Base-by-base conservation (phyloP, 2,888 invertebrate species). In the Tortrix viridana region DNA sequence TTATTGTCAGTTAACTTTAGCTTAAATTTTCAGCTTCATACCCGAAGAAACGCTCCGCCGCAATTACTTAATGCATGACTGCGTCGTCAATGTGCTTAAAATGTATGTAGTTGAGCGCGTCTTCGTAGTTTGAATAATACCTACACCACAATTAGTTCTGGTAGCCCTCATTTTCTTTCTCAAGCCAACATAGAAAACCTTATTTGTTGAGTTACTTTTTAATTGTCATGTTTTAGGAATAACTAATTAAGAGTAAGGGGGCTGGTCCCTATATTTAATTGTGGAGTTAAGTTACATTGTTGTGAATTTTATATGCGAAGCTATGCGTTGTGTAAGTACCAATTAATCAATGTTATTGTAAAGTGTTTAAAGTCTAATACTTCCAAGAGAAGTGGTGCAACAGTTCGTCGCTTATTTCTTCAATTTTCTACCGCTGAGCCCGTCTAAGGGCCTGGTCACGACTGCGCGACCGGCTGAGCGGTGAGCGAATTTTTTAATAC, bases 221-320 rank as follows among this genome's bases (percentile, higher is more conserved):
- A 74, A 74, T 75, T 76, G 71, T 75, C 69, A 75, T 77, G 79
- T 81, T 82, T 81, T 78, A 79, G 71, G 59, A 79, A 74, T 74
- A 74, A 74, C 80, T 80, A 77, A 71, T 71, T 80, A 82, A 81
- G 79, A 70, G 74, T 74, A 76, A 76, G 84, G 84, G 89, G 91
- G 90, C 91, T 89, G 91, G 90, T 78, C 85, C 91, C 85, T 76
- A 78, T 77, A 79, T 76, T 76, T 78, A 76, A 80, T 78, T 81
- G 77, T 80, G 81, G 76, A 81, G 73, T 78, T 79, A 74, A 76
- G 67, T 70, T 79, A 78, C 77, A 77, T 83, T 88, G 87, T 89
- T 88, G 85, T 84, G 83, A 84, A 81, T 86, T 89, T 88, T 87
- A 82, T 88, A 84, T 81, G 80, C 79, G 79, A 79, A 77, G 75